phyloP scores from a whole-genome alignment of 2,888 invertebrate species.

The Onthophagus sagittarius region DNA sequence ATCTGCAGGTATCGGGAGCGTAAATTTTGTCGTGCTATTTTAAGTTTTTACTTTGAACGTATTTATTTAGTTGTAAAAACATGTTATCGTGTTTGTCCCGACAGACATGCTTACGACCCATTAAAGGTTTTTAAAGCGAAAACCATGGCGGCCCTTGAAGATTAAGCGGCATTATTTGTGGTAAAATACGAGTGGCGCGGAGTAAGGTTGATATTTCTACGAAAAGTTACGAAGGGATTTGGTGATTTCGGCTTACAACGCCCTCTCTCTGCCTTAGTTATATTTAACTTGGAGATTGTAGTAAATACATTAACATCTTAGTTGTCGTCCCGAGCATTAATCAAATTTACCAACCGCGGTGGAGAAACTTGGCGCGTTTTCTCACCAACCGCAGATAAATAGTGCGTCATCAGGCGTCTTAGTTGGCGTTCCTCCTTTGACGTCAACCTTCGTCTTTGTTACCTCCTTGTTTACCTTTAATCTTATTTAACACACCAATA shows the following conservation, averaged over 20 bases:
- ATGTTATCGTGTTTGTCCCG: neutral
- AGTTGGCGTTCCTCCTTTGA: neutral
- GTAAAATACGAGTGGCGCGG: neutral
- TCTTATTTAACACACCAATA: neutral
- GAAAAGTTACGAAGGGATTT: neutral
- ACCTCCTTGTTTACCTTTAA: neutral
- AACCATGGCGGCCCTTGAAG: neutral
- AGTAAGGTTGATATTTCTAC: neutral
- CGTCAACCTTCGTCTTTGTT: neutral
- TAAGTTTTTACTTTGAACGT: neutral
- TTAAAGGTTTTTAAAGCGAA: neutral
- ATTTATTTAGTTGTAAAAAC: neutral
- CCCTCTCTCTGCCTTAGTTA: neutral
- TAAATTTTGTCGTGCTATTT: neutral
- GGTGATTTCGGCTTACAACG: neutral
- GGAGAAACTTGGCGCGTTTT: slow-evolving; percentile 3
- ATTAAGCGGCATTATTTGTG: neutral
- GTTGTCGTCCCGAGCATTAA: slow-evolving; percentile 5
- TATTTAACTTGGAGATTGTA: slow-evolving; percentile 11
- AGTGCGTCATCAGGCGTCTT: slow-evolving; percentile 1
- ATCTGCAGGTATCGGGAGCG: neutral
- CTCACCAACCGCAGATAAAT: slow-evolving; percentile 4
- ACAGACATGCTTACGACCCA: neutral
- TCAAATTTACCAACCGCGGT: slow-evolving; percentile 8
- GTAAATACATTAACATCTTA: slow-evolving; percentile 13